A percentile compares a stretch with the other conserved stretches of the same genome.
These are phyloP conservation scores for Papilio gigon DNA, from an alignment of 2,888 invertebrate genomes.

Conservation along the genomic window DNA sequence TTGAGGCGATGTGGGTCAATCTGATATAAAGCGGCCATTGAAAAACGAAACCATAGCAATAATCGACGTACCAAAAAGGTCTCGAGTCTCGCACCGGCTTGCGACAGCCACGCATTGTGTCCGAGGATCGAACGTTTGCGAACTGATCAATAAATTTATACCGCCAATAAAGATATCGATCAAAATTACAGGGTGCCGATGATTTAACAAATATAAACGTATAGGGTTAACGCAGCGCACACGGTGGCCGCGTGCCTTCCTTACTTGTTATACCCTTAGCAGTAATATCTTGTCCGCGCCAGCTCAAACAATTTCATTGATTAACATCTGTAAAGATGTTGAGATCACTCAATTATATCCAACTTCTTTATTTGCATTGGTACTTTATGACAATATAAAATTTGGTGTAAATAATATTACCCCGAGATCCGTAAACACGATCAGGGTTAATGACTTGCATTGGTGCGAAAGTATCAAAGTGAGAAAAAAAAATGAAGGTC, in stretches of 20 bases:
- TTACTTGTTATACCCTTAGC: slow-evolving; percentile 74
- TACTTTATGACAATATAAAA: slow-evolving; percentile 63
- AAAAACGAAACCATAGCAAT: slow-evolving; percentile 79
- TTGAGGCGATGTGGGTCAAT: slow-evolving; percentile 75
- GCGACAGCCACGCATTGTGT: slow-evolving; percentile 73
- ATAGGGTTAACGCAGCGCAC: slow-evolving; percentile 67
- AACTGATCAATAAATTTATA: slow-evolving; percentile 81
- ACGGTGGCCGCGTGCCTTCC: slow-evolving; percentile 77
- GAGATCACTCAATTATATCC: slow-evolving; percentile 68
- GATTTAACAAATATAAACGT: slow-evolving; percentile 80
- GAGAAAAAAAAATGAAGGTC: slow-evolving; percentile 55
- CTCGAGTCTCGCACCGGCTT: slow-evolving; percentile 64
- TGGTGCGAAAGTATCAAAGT: slow-evolving; percentile 55
- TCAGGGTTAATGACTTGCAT: slow-evolving; percentile 64
- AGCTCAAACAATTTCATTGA: slow-evolving; percentile 75
- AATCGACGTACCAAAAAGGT: slow-evolving; percentile 69
- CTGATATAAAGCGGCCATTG: slow-evolving; percentile 78
- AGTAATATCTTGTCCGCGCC: slow-evolving; percentile 69
- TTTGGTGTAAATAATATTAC: slow-evolving; percentile 55
- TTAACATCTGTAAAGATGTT: slow-evolving; percentile 67
- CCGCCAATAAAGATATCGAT: slow-evolving; percentile 82
- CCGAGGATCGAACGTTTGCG: slow-evolving; percentile 71
- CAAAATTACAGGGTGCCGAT: slow-evolving; percentile 82
- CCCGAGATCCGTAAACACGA: slow-evolving; percentile 58
- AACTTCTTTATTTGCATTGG: slow-evolving; percentile 67